phyloP scores from a whole-genome alignment of 2,888 invertebrate species.

The Ophion slaviceki region DNA sequence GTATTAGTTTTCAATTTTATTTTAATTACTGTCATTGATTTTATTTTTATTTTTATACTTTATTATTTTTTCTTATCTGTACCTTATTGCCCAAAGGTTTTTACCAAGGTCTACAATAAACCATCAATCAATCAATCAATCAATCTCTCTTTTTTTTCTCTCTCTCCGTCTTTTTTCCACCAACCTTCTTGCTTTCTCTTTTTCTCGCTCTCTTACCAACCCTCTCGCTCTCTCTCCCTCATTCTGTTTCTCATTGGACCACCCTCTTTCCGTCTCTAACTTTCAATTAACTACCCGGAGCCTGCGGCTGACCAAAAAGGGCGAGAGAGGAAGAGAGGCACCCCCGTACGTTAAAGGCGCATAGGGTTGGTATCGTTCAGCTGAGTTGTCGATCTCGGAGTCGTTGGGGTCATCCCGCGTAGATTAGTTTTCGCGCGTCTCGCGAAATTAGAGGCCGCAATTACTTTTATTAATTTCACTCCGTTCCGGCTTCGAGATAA shows the following conservation, averaged over 20 bases:
- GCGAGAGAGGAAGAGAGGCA: constrained; percentile 3
- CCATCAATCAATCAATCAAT: too few species aligned
- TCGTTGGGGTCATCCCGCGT: constrained; percentile 57
- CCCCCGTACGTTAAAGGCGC: constrained; percentile 38
- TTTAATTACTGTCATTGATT: too few species aligned
- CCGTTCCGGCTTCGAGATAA: constrained; percentile 9
- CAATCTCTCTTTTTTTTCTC: not conserved
- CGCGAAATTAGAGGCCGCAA: constrained; percentile 55
- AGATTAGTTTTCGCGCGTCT: constrained; percentile 61
- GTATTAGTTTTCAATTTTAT: too few species aligned
- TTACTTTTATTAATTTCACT: constrained; percentile 63
- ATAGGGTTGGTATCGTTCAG: constrained; percentile 34
- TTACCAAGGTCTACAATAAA: too few species aligned
- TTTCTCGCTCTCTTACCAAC: constrained; percentile 15
- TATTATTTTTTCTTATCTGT: too few species aligned
- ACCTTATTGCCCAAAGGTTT: too few species aligned
- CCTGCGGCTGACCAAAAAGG: constrained; percentile 66
- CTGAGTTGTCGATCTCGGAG: constrained; percentile 62
- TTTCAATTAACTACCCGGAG: constrained; percentile 66
- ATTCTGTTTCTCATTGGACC: not conserved
- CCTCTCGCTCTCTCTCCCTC: not conserved
- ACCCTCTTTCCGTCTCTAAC: constrained; percentile 33
- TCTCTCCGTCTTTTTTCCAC: not conserved
- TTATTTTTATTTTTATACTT: too few species aligned
- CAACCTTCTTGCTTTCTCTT: not conserved